Evolutionary conservation across 2,888 invertebrate species (phyloP).

Genomic region (Chouioia cunea): DNA sequence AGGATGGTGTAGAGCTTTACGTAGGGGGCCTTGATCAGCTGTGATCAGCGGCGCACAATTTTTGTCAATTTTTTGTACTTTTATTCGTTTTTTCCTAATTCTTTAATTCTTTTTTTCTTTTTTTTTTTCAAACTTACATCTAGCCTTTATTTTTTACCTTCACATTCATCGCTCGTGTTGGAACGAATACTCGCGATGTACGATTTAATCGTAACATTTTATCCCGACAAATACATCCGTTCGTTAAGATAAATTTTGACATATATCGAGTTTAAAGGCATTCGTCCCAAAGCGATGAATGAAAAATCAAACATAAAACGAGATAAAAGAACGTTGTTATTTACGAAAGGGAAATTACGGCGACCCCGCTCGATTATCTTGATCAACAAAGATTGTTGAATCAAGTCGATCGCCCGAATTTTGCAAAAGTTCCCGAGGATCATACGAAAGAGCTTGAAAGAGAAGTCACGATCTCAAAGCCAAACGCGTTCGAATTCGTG

Average conservation of each 20-base stretch:
- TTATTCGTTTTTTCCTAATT: constrained; percentile 1
- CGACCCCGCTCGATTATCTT: no score
- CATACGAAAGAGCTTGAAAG: constrained; percentile 20
- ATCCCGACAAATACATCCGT: no score
- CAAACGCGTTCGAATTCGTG: constrained; percentile 36
- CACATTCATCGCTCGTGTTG: no score
- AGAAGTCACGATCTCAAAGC: constrained; percentile 21
- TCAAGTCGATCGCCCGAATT: no score
- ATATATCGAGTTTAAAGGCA: constrained; percentile 8
- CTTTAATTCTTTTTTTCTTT: neutral
- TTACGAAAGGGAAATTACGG: no score
- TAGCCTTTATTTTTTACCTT: constrained; percentile 7
- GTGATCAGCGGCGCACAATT: constrained; percentile 64
- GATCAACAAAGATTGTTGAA: no score
- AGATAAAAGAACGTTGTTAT: no score
- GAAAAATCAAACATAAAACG: no score
- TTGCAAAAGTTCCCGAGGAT: no score
- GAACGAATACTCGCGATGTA: no score
- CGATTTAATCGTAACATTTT: no score
- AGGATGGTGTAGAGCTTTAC: constrained; percentile 96
- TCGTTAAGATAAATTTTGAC: neutral
- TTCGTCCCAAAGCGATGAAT: neutral
- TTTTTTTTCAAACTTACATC: constrained; percentile 16
- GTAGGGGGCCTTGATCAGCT: constrained; percentile 97
- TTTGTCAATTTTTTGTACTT: constrained; percentile 7